Percentiles rank a stretch among this genome's conserved stretches.
Evolutionary conservation across 2,797 vertebrate genomes (phyloP).

Genomic region (Danio tinwini): DNA sequence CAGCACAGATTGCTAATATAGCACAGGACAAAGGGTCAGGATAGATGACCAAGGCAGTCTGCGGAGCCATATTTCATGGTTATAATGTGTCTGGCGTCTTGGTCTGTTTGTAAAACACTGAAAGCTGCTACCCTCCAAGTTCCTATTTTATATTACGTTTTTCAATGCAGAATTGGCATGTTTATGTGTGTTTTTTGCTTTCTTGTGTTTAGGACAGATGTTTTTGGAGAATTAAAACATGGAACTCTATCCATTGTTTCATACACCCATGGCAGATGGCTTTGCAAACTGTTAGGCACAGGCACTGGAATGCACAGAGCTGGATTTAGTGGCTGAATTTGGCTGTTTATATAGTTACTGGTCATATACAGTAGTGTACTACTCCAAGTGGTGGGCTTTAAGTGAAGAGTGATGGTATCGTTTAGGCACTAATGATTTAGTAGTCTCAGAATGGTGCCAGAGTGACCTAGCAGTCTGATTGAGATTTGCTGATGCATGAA

Average conservation of each 20-base stretch:
- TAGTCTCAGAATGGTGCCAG: conserved; percentile 41
- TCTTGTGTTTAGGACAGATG: conserved; percentile 16
- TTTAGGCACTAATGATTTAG: conserved; percentile 40
- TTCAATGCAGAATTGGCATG: neutral
- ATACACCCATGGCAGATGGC: conserved; percentile 12
- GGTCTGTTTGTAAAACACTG: conserved; percentile 26
- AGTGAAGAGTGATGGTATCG: conserved; percentile 16
- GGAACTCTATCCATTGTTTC: neutral
- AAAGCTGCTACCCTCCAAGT: conserved; percentile 7
- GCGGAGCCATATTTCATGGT: conserved; percentile 37
- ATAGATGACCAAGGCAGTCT: conserved; percentile 24
- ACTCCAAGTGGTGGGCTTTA: conserved; percentile 8
- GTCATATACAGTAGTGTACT: conserved; percentile 3
- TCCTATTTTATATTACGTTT: conserved; percentile 10
- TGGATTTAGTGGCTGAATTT: conserved; percentile 6
- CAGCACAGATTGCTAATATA: conserved; percentile 35
- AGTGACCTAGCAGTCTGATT: conserved; percentile 31
- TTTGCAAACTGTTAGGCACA: conserved; percentile 3
- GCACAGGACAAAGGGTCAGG: conserved; percentile 35
- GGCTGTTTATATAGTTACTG: neutral
- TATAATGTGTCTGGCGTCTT: conserved; percentile 8
- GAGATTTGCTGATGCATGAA: conserved; percentile 47
- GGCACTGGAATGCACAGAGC: conserved; percentile 4
- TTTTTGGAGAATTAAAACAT: conserved; percentile 19
- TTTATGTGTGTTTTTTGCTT: conserved; percentile 5